These are phyloP conservation scores for Thymelicus lineola DNA, from an alignment of 2,888 invertebrate species.

Conservation along the genomic window DNA sequence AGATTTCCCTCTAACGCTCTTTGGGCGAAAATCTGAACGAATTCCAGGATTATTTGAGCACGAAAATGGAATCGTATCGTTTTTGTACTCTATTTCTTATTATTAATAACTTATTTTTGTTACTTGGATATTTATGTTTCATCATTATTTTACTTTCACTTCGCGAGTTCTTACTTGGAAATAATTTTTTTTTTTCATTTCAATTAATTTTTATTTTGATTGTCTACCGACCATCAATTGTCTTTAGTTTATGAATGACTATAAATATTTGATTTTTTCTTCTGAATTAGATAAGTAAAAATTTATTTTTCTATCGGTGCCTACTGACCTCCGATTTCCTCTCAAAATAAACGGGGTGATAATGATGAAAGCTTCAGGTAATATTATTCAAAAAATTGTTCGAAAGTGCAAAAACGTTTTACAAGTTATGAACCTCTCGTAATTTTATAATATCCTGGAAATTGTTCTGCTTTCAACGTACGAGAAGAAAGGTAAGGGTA, in stretches of 20 bases:
- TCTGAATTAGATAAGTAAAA: too few species aligned
- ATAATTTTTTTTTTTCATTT: too few species aligned
- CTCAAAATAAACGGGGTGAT: too few species aligned
- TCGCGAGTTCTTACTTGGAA: too few species aligned
- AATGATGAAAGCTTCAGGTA: too few species aligned
- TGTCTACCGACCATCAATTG: too few species aligned
- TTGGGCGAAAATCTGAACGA: slow-evolving; percentile 17
- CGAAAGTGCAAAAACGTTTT: not conserved
- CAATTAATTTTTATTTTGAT: too few species aligned
- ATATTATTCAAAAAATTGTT: too few species aligned
- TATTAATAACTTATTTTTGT: slow-evolving; percentile 1
- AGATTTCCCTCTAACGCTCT: slow-evolving; percentile 12
- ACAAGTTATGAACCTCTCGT: not conserved
- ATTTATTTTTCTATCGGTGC: too few species aligned
- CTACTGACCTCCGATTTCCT: too few species aligned
- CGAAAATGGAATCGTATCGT: slow-evolving; percentile 4
- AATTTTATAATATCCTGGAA: not conserved
- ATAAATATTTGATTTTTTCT: too few species aligned
- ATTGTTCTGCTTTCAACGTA: slow-evolving; percentile 1
- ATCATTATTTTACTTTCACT: not conserved
- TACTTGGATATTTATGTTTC: not conserved
- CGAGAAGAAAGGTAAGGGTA: not conserved
- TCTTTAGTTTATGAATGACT: too few species aligned
- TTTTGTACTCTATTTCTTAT: not conserved
- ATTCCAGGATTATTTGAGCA: slow-evolving; percentile 15